Evolutionary conservation across 2,888 invertebrate genomes (phyloP).

Genomic region (Troglohyphantes excavatus): DNA sequence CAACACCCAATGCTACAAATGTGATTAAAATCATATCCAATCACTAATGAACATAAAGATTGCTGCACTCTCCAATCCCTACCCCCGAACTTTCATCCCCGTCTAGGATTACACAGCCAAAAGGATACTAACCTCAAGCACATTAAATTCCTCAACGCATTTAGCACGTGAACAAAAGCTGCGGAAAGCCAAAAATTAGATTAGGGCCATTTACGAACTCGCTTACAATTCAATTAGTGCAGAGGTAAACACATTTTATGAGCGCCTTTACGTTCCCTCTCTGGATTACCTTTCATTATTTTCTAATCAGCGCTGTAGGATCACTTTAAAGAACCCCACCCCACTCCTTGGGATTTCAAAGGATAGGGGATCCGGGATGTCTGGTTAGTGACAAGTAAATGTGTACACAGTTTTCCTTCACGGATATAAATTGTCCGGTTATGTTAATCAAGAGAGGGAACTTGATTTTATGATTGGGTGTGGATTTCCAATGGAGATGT

Average conservation of each 20-base stretch:
- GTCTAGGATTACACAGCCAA: background rate
- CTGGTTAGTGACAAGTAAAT: slow-evolving; percentile 30
- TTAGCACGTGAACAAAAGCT: slow-evolving; percentile 54
- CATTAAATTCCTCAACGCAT: slow-evolving; percentile 64
- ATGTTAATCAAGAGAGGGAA: slow-evolving; percentile 12
- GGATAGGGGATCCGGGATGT: background rate
- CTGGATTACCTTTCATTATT: slow-evolving; percentile 66
- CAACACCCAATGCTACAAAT: background rate
- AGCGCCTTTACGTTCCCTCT: slow-evolving; percentile 45
- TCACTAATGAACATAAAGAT: background rate
- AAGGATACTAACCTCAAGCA: slow-evolving; percentile 25
- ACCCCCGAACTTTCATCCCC: background rate
- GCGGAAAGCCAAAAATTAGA: slow-evolving; percentile 61
- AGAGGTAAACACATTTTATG: slow-evolving; percentile 67
- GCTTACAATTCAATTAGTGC: slow-evolving; percentile 65
- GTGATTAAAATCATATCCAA: background rate
- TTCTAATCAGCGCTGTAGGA: slow-evolving; percentile 47
- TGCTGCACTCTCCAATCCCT: background rate
- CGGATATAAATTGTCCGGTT: slow-evolving; percentile 25
- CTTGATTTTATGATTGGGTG: background rate
- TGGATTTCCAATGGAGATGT: too few species aligned
- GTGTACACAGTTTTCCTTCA: slow-evolving; percentile 15
- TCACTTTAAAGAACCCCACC: slow-evolving; percentile 50
- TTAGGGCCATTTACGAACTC: slow-evolving; percentile 47
- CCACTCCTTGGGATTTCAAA: background rate